A percentile compares a stretch with the other conserved stretches of the same genome.
phyloP scores from a whole-genome alignment of 2,113 vertebrate genomes.

The Fulica atra region DNA sequence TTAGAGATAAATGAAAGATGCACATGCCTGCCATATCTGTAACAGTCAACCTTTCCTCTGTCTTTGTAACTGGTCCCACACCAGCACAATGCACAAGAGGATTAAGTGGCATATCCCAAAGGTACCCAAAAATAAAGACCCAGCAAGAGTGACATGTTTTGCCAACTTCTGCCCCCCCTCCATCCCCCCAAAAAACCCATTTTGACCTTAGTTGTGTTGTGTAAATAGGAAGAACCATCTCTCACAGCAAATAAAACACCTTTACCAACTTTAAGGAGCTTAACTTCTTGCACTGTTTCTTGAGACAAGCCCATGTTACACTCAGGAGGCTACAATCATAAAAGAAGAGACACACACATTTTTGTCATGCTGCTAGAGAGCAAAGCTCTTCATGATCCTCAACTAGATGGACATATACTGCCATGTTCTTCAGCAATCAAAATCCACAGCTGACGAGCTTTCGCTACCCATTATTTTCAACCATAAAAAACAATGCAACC shows the following conservation, averaged over 20 bases:
- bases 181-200: background rate
- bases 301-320: accelerated
- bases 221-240: background rate
- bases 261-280: background rate
- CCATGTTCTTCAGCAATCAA: background rate
- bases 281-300: background rate
- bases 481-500: background rate
- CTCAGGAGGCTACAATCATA: background rate
- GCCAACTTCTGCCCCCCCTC: background rate
- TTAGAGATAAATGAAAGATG: background rate
- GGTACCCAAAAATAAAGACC: background rate
- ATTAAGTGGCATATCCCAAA: background rate
- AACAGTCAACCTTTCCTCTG: background rate
- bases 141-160: background rate
- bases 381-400: background rate
- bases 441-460: background rate
- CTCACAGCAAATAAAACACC: background rate
- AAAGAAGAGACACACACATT: background rate
- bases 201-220: background rate
- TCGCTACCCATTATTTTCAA: background rate
- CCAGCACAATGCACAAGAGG: background rate
- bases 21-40: background rate
- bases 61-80: background rate
- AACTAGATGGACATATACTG: background rate
- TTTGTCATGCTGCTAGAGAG: background rate